Base-by-base conservation (phyloP, 2,113 vertebrate genomes). In the Falcunculus frontatus region DNA sequence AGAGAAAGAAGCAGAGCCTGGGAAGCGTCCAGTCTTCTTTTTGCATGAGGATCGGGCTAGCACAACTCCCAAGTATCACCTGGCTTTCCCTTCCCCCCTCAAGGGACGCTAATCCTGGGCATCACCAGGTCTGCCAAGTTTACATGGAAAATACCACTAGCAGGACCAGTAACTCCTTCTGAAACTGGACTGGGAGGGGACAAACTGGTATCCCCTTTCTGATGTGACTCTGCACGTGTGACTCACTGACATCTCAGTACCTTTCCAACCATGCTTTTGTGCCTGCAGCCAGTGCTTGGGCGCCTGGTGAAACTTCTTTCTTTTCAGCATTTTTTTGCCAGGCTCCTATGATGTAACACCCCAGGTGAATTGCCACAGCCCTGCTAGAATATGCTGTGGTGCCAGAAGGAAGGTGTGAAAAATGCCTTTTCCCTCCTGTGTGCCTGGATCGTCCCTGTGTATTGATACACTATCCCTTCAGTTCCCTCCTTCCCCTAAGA, bases 281-380 rank as follows among this genome's bases (percentile, higher is more conserved):
- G 39, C 88, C 86, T 56, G 60, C 82, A 89, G 53, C 56, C 49
- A 75, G 60, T 22, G 3, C 73, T 74, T 68, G 57, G 20, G 42
- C 95, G 86, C 41, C 49, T 91, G 72, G 33, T 64, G 76, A 96
- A 96, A 47, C 67, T n/a, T 90, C 84, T 83, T 96, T 68, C 78
- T 96, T 88, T 96, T 77, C 90, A 72, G 59, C 4, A 0, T 69
- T 63, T 73, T 70, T 57, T 25, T 88, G 64, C 79, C 79, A 81
- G 70, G 84, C 41, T 64, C 12, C 46, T 82, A 19, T 97, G 96
- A 96, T 97, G 93, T 93, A 97, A 97, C n/a, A 82, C 13, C 6
- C 3, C 62, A 87, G 65, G 70, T 93, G 88, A 90, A 97, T 97
- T 97, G 91, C 96, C 78, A 94, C 89, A 94, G 78, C 44, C 63